phyloP scores from a whole-genome alignment of 2,113 vertebrate species.

The Felis catus region F.catus_Fca126_mat1.0 CM031415.1:163470001-163470500 shows the following conservation, averaged over 20 bases:
- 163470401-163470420: neutral
- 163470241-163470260: slow-evolving; percentile 16
- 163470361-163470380: neutral
- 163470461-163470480: neutral
- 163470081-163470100: neutral
- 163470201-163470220: neutral
- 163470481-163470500: too few relatives aligned
- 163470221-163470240: neutral
- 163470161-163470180: neutral
- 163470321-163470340: neutral
- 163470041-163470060: neutral
- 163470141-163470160: neutral
- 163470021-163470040: neutral
- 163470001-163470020: neutral
- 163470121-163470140: neutral
- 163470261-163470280: neutral
- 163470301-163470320: neutral
- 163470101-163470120: neutral
- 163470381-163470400: neutral
- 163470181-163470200: neutral
- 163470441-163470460: neutral
- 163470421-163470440: neutral
- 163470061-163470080: neutral
- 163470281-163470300: neutral
- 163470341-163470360: neutral